phyloP scores from a whole-genome alignment of 1,140 invertebrate species.

The Halesus radiatus region DNA sequence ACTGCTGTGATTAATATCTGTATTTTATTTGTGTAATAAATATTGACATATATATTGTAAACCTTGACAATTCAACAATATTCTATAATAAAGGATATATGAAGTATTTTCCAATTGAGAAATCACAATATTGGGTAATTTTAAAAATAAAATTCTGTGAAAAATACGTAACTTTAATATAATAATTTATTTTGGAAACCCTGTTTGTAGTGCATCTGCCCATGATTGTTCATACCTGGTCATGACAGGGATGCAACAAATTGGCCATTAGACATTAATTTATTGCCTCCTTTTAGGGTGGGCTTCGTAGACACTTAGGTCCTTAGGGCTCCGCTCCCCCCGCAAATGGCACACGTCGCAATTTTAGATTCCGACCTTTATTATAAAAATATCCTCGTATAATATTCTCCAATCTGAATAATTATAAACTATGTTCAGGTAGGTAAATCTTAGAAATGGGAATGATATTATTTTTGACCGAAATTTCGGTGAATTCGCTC shows the following conservation, averaged over 20 bases:
- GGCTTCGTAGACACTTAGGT: background rate
- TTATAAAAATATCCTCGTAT: background rate
- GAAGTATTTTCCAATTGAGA: no score
- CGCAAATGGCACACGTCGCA: background rate
- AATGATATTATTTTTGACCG: background rate
- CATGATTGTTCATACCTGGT: background rate
- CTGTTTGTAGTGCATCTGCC: constrained; percentile 37
- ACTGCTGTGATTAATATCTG: no score
- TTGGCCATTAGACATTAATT: constrained; percentile 43
- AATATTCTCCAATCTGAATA: background rate
- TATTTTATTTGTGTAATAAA: no score
- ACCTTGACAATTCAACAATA: no score
- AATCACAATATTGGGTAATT: no score
- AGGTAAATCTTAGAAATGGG: background rate
- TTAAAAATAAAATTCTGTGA: no score
- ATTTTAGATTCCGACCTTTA: constrained; percentile 2
- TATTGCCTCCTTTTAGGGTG: constrained; percentile 40
- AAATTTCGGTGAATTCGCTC: background rate
- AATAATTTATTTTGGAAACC: background rate
- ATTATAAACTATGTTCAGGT: background rate
- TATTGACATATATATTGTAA: no score
- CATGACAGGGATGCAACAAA: constrained; percentile 41
- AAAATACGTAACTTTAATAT: no score
- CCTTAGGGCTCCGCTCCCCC: background rate
- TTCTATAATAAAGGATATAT: no score